Evolutionary conservation across 2,113 vertebrate genomes (phyloP), one percentile per base, ranked within the genome.

Genomic region (Nesoenas mayeri): DNA sequence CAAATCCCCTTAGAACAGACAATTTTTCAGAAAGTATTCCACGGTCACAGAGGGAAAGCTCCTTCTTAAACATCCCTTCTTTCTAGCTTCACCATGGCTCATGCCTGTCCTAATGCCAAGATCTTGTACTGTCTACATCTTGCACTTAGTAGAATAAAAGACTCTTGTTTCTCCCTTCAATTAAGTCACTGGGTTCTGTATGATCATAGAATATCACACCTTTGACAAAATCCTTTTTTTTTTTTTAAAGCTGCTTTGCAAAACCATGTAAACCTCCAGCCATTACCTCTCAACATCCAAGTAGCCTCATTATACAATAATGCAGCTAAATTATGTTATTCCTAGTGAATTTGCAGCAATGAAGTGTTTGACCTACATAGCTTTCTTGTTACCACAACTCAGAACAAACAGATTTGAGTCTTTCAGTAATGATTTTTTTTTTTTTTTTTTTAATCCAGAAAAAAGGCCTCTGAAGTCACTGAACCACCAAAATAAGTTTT

Each of bases 361-460:
- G 32, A 96, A 94, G 57, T 14, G 36, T 79, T 79, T 91, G 88
- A 95, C 92, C 95, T 96, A 93, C 57, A 88, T 91, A 93, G 64
- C 62, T 75, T 89, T 34, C 74, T 67, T 72, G 24, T 56, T 40
- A 75, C 66, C 48, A 79, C 57, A 64, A 71, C 31, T 84, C 34
- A 11, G n/a, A 89, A 84, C 40, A 93, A 89, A 71, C n/a, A 42
- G 71, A 92, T 82, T 79, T 40, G 70, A 77, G 38, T 21, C 87
- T 81, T 92, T 66, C 50, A 29, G 48, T 29, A 67, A n/a, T 36
- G 89, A n/a, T 6, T 81, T 12, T 53, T 3, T 67, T 75, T 12
- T 53, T 3, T 67, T 75, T 74, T 28, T 5, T 40, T 16, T 84
- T 56, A 66, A 93, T 26, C 20, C 42, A 86, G 82, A 79, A 74